Base-by-base conservation (phyloP, 1,140 invertebrate species). In the Tetraneura akinire region DNA sequence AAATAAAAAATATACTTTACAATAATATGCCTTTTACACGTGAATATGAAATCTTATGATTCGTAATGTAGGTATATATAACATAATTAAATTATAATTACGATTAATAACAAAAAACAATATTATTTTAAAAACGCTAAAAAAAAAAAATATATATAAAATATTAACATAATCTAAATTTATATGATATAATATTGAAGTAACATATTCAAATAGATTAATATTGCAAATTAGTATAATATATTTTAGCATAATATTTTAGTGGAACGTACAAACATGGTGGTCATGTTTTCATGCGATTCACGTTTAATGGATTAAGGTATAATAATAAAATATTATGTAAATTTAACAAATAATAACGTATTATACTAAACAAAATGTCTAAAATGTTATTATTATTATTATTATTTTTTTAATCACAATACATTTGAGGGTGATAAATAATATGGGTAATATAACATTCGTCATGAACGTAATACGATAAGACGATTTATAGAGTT, bases 1-100 rank as follows among this genome's bases (percentile, higher is more conserved):
- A 80, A 66, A 80, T 76, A 73, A n/a, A 42, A 81, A 71, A 71
- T 71, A 71, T 71, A 71, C 68, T 49, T 71, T 71, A 71, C 68
- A 71, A 51, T 51, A 71, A 71, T 51, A 49, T 29, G 68, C 29
- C 16, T 51, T 23, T 51, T 49, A 71, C 47, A 71, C n/a, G n/a
- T 29, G 47, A 66, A 10, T n/a, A n/a, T 21, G 57, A 1, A 29
- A 21, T 66, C 32, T 9, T 18, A 37, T 14, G 18, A 32, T 80
- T 10, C 32, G 16, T 37, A n/a, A n/a, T n/a, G n/a, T n/a, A n/a
- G n/a, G n/a, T 4, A 66, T 66, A 42, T 8, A 45, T 70, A 70
- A 47, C 8, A 4, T 47, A 47, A 11, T 32, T 23, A 64, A 6
- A 13, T 18, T n/a, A n/a, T n/a, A 51, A 51, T 51, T 51, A 51